phyloP scores from a whole-genome alignment of 1,140 invertebrate genomes.

The Sipha flava region DNA sequence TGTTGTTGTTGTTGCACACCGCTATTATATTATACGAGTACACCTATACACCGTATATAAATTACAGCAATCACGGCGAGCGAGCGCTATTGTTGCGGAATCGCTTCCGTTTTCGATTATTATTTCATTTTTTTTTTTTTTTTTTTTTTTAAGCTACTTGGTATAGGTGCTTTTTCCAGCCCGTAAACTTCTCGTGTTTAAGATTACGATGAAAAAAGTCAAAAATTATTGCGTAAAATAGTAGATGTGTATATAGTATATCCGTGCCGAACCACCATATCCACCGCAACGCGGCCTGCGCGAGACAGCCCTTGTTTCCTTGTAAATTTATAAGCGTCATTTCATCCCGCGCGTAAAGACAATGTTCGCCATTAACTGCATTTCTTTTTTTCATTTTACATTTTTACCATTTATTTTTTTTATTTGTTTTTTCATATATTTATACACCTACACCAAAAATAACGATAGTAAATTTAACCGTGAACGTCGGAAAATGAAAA shows the following conservation, averaged over 20 bases:
- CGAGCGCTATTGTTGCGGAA: neutral
- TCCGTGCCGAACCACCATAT: neutral
- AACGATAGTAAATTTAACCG: conserved; percentile 14
- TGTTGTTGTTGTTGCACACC: too few relatives aligned
- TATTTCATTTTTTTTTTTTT: neutral
- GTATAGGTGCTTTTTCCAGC: neutral
- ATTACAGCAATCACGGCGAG: neutral
- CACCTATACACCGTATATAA: too few relatives aligned
- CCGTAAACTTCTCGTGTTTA: neutral
- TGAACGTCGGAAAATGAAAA: neutral
- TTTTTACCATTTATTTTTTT: neutral
- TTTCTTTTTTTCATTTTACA: neutral
- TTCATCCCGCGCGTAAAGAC: conserved; percentile 10
- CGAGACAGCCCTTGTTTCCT: conserved; percentile 16
- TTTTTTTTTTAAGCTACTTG: neutral
- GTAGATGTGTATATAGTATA: too few relatives aligned
- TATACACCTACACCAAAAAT: neutral
- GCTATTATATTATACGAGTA: too few relatives aligned
- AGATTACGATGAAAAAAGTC: neutral
- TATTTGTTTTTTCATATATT: neutral
- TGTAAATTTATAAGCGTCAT: conserved; percentile 25
- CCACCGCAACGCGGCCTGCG: neutral
- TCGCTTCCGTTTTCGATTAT: conserved; percentile 7
- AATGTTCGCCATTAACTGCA: conserved; percentile 18
- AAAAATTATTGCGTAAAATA: conserved; percentile 20